phyloP scores from a whole-genome alignment of 2,888 invertebrate species.

The Plebejus melissa region DNA sequence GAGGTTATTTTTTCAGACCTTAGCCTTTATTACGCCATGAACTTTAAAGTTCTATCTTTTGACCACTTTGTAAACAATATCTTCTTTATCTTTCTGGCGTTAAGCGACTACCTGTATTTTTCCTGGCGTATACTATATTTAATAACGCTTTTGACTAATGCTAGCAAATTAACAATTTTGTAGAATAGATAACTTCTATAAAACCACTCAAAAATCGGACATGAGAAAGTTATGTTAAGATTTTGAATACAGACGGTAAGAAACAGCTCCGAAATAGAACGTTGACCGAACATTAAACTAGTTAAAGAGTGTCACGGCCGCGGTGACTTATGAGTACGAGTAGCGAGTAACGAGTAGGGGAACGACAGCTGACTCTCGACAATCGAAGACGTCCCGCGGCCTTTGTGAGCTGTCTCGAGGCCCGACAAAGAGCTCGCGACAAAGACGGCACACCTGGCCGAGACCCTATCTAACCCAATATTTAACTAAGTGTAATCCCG shows the following conservation, averaged over 20 bases:
- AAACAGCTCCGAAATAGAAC: slow-evolving; percentile 31
- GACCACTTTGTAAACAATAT: too few species aligned
- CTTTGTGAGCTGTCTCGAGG: slow-evolving; percentile 55
- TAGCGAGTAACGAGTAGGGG: slow-evolving; percentile 37
- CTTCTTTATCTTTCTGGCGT: too few species aligned
- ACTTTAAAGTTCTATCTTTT: too few species aligned
- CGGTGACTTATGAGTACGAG: slow-evolving; percentile 49
- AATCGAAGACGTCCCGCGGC: slow-evolving; percentile 76
- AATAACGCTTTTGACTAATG: too few species aligned
- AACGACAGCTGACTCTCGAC: slow-evolving; percentile 71
- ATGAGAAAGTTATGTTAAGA: background rate
- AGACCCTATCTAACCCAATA: slow-evolving; percentile 63
- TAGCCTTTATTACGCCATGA: too few species aligned
- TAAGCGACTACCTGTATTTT: too few species aligned
- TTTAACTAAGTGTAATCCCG: slow-evolving; percentile 48
- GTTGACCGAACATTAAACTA: slow-evolving; percentile 36
- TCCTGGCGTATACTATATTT: too few species aligned
- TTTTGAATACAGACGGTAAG: background rate
- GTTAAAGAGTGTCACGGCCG: slow-evolving; percentile 50
- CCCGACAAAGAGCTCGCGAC: slow-evolving; percentile 51
- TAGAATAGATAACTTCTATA: too few species aligned
- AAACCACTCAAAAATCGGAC: too few species aligned
- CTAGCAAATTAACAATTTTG: too few species aligned
- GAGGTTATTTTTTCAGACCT: too few species aligned
- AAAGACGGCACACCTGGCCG: slow-evolving; percentile 68